phyloP scores from a whole-genome alignment of 2,888 invertebrate species.

The Odontocolon sp. region DNA sequence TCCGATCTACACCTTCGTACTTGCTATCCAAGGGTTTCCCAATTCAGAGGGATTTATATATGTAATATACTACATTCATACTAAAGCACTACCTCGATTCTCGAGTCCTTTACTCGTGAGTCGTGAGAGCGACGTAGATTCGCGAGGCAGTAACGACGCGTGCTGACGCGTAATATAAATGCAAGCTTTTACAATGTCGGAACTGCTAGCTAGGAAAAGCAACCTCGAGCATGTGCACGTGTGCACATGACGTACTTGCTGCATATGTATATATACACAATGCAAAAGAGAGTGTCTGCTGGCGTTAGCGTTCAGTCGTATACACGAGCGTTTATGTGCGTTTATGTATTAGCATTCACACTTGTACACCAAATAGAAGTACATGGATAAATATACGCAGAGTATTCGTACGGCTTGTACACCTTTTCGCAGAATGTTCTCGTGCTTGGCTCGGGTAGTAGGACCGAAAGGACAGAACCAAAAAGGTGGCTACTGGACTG shows the following conservation, averaged over 20 bases:
- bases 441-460: no score
- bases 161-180: not conserved
- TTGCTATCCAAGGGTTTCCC: not conserved
- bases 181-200: not conserved
- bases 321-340: no score
- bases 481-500: constrained; percentile 53
- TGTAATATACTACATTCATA: no score
- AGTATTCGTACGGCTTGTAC: not conserved
- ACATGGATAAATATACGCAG: no score
- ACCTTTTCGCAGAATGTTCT: not conserved
- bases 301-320: no score
- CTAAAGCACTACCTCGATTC: not conserved
- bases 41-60: no score
- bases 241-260: not conserved
- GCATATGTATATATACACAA: not conserved
- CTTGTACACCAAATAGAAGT: no score
- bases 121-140: not conserved
- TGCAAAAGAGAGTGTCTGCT: no score
- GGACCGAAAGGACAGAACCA: not conserved
- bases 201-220: not conserved
- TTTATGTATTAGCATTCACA: not conserved
- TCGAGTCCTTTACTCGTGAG: not conserved
- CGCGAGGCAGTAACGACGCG: not conserved
- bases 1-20: constrained; percentile 1
- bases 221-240: not conserved